These are phyloP conservation scores for Chloroceryle aenea DNA, from an alignment of 2,113 vertebrate species.

Conservation along the genomic window DNA sequence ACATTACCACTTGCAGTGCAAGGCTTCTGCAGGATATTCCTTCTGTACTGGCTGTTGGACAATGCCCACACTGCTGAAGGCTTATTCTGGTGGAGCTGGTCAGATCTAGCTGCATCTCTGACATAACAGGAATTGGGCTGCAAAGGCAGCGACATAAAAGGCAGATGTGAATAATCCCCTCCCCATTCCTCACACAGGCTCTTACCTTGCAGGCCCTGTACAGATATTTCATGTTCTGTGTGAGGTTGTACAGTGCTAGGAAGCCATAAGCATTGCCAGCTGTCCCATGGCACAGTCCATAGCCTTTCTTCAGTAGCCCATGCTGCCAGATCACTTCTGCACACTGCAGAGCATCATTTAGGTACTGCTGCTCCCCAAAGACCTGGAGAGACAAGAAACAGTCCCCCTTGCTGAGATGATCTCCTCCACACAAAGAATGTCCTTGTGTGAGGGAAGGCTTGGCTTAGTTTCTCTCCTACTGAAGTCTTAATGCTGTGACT, in stretches of 20 bases:
- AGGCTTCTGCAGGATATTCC: neutral
- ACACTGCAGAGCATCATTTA: conserved; percentile 85
- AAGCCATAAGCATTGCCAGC: conserved; percentile 94
- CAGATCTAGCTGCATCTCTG: neutral
- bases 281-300: conserved; percentile 91
- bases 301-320: conserved; percentile 93
- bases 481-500: neutral
- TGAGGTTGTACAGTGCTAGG: conserved; percentile 88
- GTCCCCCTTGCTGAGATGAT: neutral
- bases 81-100: neutral
- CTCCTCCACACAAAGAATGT: neutral
- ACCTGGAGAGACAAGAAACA: conserved; percentile 70
- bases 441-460: neutral
- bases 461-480: neutral
- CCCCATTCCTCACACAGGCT: neutral
- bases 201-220: conserved; percentile 95
- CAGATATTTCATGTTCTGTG: conserved; percentile 86
- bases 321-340: conserved; percentile 91
- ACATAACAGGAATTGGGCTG: neutral
- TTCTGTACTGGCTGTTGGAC: neutral
- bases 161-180: neutral
- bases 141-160: neutral
- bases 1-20: neutral
- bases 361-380: conserved; percentile 86
- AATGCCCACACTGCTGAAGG: neutral